Percentiles rank a stretch among this genome's conserved stretches.
These are phyloP conservation scores for Coreius guichenoti DNA, from an alignment of 2,797 vertebrate genomes.

Conservation along the genomic window DNA sequence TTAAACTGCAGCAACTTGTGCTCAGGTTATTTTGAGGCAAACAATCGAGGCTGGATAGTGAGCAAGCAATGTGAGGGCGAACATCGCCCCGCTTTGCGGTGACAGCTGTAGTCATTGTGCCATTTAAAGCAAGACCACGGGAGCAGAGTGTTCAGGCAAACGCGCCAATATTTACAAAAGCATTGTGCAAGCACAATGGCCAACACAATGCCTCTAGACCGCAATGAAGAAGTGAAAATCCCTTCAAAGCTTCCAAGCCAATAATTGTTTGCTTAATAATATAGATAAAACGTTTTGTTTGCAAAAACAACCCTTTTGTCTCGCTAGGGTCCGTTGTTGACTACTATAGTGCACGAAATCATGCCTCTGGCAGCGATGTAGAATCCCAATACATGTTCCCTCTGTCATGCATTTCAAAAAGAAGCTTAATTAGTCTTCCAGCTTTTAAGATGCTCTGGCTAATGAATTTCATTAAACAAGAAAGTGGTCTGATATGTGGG, in stretches of 20 bases:
- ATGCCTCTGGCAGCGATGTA: slow-evolving; percentile 19
- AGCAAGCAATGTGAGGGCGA: slow-evolving; percentile 31
- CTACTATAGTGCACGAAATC: slow-evolving; percentile 13
- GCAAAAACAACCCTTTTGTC: neutral
- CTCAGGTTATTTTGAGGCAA: slow-evolving; percentile 48
- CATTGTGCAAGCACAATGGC: slow-evolving; percentile 31
- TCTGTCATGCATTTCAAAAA: slow-evolving; percentile 55
- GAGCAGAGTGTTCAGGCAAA: slow-evolving; percentile 36
- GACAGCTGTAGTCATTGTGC: slow-evolving; percentile 46
- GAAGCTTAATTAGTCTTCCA: slow-evolving; percentile 58
- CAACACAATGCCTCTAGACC: slow-evolving; percentile 18
- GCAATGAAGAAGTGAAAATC: slow-evolving; percentile 34
- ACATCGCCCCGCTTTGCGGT: slow-evolving; percentile 18
- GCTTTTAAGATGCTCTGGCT: slow-evolving; percentile 55
- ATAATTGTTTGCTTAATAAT: slow-evolving; percentile 43
- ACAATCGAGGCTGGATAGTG: slow-evolving; percentile 36
- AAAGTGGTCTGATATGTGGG: slow-evolving; percentile 50
- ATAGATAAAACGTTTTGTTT: slow-evolving; percentile 35
- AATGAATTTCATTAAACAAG: slow-evolving; percentile 62
- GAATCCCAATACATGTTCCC: slow-evolving; percentile 45
- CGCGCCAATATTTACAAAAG: slow-evolving; percentile 47
- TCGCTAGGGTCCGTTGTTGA: slow-evolving; percentile 8
- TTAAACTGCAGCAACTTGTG: slow-evolving; percentile 48
- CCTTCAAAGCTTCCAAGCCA: slow-evolving; percentile 25
- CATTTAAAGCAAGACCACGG: slow-evolving; percentile 40